These are phyloP conservation scores for Paradoxurus hermaphroditus DNA, from an alignment of 2,113 vertebrate genomes.

Conservation along the genomic window DNA sequence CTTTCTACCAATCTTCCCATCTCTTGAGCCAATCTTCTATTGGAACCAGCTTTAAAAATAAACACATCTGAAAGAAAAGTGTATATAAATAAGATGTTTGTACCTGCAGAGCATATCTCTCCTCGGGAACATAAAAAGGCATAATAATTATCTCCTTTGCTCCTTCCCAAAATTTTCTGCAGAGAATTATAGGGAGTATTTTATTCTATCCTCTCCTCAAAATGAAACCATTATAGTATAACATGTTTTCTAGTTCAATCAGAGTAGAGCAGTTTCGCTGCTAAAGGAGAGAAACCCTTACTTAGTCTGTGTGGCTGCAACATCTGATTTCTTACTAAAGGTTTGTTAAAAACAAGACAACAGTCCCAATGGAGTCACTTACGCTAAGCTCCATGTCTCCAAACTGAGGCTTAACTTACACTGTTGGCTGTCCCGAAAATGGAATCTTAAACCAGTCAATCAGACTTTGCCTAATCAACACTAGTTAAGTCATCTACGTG, in stretches of 20 bases:
- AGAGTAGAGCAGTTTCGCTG: not conserved
- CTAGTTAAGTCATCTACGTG: not conserved
- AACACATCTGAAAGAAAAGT: not conserved
- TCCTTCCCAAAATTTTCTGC: not conserved
- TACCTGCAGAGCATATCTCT: not conserved
- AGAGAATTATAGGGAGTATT: not conserved
- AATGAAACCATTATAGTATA: not conserved
- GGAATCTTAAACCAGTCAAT: not conserved
- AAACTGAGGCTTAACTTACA: not conserved
- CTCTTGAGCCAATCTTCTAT: not conserved
- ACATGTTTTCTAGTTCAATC: not conserved
- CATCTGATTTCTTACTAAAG: conserved; percentile 16
- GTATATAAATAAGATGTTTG: not conserved
- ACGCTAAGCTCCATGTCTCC: not conserved
- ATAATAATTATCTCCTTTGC: not conserved
- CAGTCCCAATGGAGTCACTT: not conserved
- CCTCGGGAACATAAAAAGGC: not conserved
- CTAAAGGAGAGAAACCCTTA: not conserved
- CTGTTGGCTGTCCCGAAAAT: not conserved
- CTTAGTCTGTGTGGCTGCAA: not conserved
- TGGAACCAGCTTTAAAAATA: not conserved
- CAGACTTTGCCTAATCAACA: not conserved
- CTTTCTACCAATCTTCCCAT: not conserved
- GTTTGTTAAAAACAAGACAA: not conserved
- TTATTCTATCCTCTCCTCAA: not conserved